Evolutionary conservation across 2,797 vertebrate genomes (phyloP).

Genomic region (Chaenodraco wilsoni): DNA sequence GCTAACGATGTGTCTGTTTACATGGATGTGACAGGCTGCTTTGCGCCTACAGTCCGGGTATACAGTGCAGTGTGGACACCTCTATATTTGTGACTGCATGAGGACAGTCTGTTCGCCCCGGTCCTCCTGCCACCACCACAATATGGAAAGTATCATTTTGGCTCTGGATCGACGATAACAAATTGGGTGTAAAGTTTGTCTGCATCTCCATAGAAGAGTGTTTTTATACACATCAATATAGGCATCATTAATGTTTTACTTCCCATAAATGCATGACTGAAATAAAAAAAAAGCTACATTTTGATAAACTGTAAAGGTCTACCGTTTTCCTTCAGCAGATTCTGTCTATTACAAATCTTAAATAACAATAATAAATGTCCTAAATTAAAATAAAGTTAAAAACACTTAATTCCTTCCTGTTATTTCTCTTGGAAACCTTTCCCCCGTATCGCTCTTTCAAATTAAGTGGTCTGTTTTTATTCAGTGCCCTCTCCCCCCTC

Average conservation of each 20-base stretch:
- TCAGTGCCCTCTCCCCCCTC: conserved; percentile 49
- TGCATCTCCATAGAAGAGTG: background rate
- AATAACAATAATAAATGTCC: background rate
- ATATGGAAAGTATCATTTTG: background rate
- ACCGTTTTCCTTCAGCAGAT: background rate
- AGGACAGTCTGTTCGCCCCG: background rate
- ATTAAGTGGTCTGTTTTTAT: conserved; percentile 54
- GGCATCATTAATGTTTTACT: background rate
- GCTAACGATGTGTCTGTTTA: no score
- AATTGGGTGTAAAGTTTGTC: no score
- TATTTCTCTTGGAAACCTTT: conserved; percentile 45
- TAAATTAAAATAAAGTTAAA: conserved; percentile 10
- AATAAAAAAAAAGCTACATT: background rate
- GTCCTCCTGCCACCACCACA: background rate
- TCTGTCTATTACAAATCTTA: background rate
- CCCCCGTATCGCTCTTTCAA: conserved; percentile 38
- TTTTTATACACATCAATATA: background rate
- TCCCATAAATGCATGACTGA: background rate
- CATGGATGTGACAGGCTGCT: background rate
- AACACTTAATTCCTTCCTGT: conserved; percentile 19
- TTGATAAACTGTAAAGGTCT: background rate
- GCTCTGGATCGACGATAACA: background rate
- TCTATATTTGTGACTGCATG: background rate
- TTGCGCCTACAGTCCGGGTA: background rate
- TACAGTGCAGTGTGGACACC: background rate